Conservation (phyloP, 2,797 vertebrate genomes). For the Nannoperca australis region DNA sequence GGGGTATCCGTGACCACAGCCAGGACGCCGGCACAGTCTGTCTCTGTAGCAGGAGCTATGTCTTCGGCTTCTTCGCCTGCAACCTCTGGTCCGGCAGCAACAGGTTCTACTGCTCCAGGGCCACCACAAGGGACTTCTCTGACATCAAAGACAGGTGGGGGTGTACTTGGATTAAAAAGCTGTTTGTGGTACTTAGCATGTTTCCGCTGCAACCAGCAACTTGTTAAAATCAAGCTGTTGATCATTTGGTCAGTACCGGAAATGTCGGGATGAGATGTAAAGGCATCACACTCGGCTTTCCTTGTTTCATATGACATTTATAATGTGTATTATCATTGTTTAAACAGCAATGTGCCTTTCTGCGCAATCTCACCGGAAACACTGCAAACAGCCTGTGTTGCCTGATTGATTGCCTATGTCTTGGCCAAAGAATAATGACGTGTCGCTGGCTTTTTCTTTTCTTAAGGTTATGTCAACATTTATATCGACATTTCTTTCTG, state of each 20-base stretch:
- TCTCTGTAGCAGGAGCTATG: conserved; percentile 84
- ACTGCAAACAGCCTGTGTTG: background rate
- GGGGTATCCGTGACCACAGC: conserved; percentile 85
- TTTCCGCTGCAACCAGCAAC: background rate
- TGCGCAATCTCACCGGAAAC: background rate
- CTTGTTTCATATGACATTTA: background rate
- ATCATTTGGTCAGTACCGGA: too few relatives aligned
- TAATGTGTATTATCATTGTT: background rate
- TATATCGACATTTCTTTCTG: background rate
- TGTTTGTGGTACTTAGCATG: background rate
- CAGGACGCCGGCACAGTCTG: conserved; percentile 80
- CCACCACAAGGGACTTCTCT: conserved; percentile 82
- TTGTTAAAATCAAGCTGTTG: background rate
- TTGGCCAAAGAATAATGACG: background rate
- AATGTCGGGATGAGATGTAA: background rate
- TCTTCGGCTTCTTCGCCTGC: conserved; percentile 82
- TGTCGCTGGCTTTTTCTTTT: background rate
- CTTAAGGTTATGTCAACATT: background rate
- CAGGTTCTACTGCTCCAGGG: conserved; percentile 83
- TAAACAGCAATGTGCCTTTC: background rate
- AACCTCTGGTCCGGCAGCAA: conserved; percentile 84
- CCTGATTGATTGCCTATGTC: conserved; percentile 1
- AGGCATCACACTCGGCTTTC: background rate
- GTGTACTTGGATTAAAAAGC: background rate
- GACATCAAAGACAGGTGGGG: conserved; percentile 86